Base-by-base conservation (phyloP, 1,140 invertebrate species). In the Riptortus pedestris region DNA sequence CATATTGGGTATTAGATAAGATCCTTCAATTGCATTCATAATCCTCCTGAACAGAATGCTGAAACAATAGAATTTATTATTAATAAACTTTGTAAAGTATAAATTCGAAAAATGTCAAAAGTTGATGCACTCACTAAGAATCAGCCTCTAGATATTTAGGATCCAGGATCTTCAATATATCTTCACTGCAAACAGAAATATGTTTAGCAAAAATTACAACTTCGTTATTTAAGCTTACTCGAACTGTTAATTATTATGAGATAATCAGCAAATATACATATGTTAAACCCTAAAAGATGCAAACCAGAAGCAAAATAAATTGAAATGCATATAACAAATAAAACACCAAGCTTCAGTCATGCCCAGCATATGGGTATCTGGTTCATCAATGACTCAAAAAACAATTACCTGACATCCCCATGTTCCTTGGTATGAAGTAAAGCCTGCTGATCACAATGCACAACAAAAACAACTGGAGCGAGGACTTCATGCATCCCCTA, bases 401-500 rank as follows among this genome's bases (percentile, higher is more conserved):
- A n/a, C n/a, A n/a, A n/a, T 65, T 67, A 73, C 72, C 72, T 75
- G 11, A 73, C 69, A 59, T 67, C 5, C 62, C 72, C 67, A 14
- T 69, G 65, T 64, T 73, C 78, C 73, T 74, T 72, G 14, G 70
- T 65, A 67, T 78, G 75, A 61, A 76, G 60, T 52, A 85, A 80
- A 0, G 84, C 80, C 70, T 85, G 81, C 65, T 84, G 83, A 74
- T 90, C 88, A 69, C 78, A 80, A 70, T 86, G 81, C 22, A 90
- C 73, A 4, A 89, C 85, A 72, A 85, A 88, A 38, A 90, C 75
- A 43, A 90, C 72, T 0, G 88, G 87, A 7, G 87, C 88, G 58
- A 90, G 73, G 60, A 90, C 79, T 73, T 90, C 88, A 74, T 90
- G 87, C 88, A 90, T 90, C n/a, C 88, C 88, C 78, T 84, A 71